These are phyloP conservation scores for Tetrapedia diversipes DNA, from an alignment of 2,888 invertebrate genomes.

Conservation along the genomic window DNA sequence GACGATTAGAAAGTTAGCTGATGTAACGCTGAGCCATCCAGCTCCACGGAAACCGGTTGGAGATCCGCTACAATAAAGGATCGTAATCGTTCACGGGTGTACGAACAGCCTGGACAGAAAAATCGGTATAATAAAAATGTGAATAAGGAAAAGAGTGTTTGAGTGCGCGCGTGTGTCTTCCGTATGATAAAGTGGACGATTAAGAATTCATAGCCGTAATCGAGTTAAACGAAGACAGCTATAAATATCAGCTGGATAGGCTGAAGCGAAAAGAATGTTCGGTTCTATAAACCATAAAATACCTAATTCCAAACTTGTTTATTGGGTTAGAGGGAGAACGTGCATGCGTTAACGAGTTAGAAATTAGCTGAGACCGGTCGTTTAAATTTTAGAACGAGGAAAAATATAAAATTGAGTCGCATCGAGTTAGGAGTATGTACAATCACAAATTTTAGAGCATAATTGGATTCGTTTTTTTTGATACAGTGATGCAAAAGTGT, in stretches of 20 bases:
- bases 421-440: too few species aligned
- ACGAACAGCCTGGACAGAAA: slow-evolving; percentile 5
- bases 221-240: background rate
- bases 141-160: too few species aligned
- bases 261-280: background rate
- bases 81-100: slow-evolving; percentile 11
- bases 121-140: slow-evolving; percentile 14
- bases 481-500: too few species aligned
- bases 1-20: slow-evolving; percentile 54
- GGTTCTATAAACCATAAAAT: background rate
- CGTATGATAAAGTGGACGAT: background rate
- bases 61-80: slow-evolving; percentile 42
- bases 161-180: too few species aligned
- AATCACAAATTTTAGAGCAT: too few species aligned
- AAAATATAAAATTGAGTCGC: too few species aligned
- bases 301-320: background rate
- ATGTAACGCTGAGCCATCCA: slow-evolving; percentile 33
- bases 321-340: too few species aligned
- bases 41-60: slow-evolving; percentile 47
- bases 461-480: too few species aligned
- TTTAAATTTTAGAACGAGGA: too few species aligned
- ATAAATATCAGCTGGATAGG: background rate
- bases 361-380: too few species aligned
- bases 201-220: background rate
- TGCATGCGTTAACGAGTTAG: too few species aligned